Percentiles rank a stretch among this genome's conserved stretches.
Evolutionary conservation across 92 coral and sea anemone genomes (phyloP).

Genomic region (Epizoanthus stellaris): DNA sequence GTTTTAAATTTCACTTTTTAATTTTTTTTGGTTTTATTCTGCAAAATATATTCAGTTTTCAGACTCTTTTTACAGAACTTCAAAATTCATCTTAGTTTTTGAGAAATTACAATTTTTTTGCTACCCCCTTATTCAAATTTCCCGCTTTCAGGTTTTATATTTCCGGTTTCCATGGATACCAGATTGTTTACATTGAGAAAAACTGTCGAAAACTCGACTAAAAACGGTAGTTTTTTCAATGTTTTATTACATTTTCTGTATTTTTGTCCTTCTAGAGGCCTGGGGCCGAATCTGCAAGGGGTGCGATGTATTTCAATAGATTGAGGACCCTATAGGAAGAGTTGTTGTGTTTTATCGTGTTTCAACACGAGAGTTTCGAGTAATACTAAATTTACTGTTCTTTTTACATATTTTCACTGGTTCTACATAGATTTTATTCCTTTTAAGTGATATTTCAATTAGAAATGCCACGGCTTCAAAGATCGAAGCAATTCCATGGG

Average conservation of each 20-base stretch:
- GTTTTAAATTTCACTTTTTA: constrained; percentile 3
- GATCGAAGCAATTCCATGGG: too few species aligned
- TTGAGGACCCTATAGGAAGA: neutral
- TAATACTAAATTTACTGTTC: too few species aligned
- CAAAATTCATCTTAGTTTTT: constrained; percentile 21
- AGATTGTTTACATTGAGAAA: constrained; percentile 10
- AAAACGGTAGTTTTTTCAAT: neutral
- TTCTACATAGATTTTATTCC: too few species aligned
- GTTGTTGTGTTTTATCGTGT: too few species aligned
- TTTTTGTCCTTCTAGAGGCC: constrained; percentile 8
- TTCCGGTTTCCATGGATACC: constrained; percentile 24
- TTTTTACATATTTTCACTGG: too few species aligned
- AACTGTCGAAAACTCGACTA: constrained; percentile 7
- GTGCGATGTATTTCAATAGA: constrained; percentile 17
- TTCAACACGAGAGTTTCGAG: too few species aligned
- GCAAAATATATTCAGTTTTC: constrained; percentile 19
- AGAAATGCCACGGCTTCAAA: too few species aligned
- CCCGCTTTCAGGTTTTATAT: constrained; percentile 17
- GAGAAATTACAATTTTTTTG: constrained; percentile 26
- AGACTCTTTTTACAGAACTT: constrained; percentile 27
- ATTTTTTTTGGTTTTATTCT: neutral
- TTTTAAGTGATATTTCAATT: too few species aligned
- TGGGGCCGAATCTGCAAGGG: constrained; percentile 13
- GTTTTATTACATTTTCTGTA: constrained; percentile 8
- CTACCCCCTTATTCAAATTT: constrained; percentile 23